These are phyloP conservation scores for Synanthedon myopaeformis DNA, from an alignment of 2,888 invertebrate species.

Conservation along the genomic window DNA sequence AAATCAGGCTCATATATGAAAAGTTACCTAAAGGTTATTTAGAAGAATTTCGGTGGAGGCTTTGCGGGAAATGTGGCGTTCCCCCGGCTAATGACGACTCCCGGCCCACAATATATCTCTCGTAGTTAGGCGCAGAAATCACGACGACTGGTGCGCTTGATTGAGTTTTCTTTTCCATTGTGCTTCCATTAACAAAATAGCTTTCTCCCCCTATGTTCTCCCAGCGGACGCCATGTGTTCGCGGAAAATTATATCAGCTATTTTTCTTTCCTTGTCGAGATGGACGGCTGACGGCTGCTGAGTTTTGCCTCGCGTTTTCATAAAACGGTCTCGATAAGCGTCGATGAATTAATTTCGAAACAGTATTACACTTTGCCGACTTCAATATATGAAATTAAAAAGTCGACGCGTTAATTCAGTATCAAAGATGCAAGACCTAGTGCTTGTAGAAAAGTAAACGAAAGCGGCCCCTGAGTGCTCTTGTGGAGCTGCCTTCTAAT, in stretches of 20 bases:
- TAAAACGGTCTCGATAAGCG: neutral
- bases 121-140: constrained; percentile 66
- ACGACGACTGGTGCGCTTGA: constrained; percentile 60
- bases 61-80: constrained; percentile 40
- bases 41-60: constrained; percentile 32
- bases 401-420: neutral
- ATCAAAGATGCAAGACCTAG: constrained; percentile 13
- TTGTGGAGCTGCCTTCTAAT: constrained; percentile 52
- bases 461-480: constrained; percentile 48
- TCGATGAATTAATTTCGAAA: neutral
- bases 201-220: constrained; percentile 44
- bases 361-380: too few species aligned
- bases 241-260: constrained; percentile 53
- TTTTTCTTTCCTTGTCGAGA: constrained; percentile 34
- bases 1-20: constrained; percentile 39
- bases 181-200: constrained; percentile 64
- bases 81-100: constrained; percentile 53
- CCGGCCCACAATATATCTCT: constrained; percentile 54
- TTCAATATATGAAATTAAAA: too few species aligned
- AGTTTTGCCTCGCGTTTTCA: constrained; percentile 8
- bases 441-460: constrained; percentile 38
- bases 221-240: constrained; percentile 49
- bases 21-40: constrained; percentile 47
- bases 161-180: constrained; percentile 67
- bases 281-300: constrained; percentile 9